Evolutionary conservation across 2,888 invertebrate species (phyloP).

Genomic region (Drosophila tripunctata): DNA sequence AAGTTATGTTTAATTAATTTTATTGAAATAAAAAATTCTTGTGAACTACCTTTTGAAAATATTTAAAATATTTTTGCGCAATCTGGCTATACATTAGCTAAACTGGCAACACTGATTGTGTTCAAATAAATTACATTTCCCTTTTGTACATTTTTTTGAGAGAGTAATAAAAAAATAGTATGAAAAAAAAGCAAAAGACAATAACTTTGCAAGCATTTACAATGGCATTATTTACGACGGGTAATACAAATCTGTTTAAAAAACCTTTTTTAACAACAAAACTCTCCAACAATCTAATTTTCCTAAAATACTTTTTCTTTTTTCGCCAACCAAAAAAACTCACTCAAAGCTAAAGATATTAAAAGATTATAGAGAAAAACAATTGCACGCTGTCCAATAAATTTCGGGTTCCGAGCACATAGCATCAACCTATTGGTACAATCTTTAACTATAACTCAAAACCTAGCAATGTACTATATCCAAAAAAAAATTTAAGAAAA

Average conservation of each 20-base stretch:
- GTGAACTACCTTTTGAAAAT: no score
- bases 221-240: constrained; percentile 20
- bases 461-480: constrained; percentile 20
- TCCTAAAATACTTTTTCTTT: background rate
- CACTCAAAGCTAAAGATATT: background rate
- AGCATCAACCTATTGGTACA: constrained; percentile 18
- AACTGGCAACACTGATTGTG: no score
- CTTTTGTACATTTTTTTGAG: constrained; percentile 8
- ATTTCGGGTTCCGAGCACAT: constrained; percentile 18
- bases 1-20: no score
- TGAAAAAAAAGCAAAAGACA: constrained; percentile 57
- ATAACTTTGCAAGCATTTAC: constrained; percentile 72
- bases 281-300: background rate
- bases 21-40: no score
- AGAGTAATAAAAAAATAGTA: constrained; percentile 1
- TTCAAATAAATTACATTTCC: constrained; percentile 24
- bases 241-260: constrained; percentile 1
- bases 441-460: constrained; percentile 11
- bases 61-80: no score
- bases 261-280: background rate
- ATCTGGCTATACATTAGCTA: no score
- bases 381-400: constrained; percentile 9
- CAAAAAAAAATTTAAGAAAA: constrained; percentile 16
- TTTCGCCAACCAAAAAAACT: background rate
- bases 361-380: background rate